Evolutionary conservation across 92 coral and sea anemone genomes (phyloP).

Genomic region (Parazoanthus swiftii): DNA sequence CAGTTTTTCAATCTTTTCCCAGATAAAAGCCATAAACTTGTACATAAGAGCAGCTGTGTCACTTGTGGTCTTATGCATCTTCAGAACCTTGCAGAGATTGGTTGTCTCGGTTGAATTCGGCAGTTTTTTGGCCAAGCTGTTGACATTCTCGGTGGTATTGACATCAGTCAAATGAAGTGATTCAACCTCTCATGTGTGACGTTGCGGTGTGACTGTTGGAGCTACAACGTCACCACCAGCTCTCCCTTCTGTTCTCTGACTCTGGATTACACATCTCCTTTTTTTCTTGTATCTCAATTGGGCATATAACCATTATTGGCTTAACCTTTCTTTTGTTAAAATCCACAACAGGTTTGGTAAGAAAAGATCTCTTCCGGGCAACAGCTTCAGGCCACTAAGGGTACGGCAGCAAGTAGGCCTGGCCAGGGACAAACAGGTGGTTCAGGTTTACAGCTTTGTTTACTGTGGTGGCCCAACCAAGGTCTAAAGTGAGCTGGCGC

Average conservation of each 20-base stretch:
- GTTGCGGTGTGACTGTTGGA: conserved; percentile 8
- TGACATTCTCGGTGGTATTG: not conserved
- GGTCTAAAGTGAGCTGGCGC: conserved; percentile 31
- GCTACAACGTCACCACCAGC: conserved; percentile 4
- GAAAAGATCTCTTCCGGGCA: not conserved
- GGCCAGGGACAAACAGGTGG: conserved; percentile 3
- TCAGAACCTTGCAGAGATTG: not conserved
- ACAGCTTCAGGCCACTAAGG: conserved; percentile 2
- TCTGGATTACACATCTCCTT: conserved; percentile 1
- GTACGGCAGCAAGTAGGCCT: conserved; percentile 3
- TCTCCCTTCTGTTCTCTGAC: not conserved
- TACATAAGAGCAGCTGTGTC: too few relatives aligned
- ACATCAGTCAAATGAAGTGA: conserved; percentile 1
- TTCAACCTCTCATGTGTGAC: conserved; percentile 1
- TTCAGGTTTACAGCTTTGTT: conserved; percentile 24
- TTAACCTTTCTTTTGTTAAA: not conserved
- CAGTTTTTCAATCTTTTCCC: too few relatives aligned
- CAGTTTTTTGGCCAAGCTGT: not conserved
- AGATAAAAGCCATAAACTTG: too few relatives aligned
- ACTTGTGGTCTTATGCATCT: too few relatives aligned
- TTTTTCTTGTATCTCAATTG: not conserved
- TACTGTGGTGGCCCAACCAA: conserved; percentile 37
- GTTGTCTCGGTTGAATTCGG: too few relatives aligned
- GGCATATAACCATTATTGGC: not conserved
- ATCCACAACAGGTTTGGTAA: not conserved